Percentiles rank a stretch among this genome's conserved stretches.
Evolutionary conservation across 2,113 vertebrate species (phyloP).

Genomic region (Hemibagrus wyckioides): DNA sequence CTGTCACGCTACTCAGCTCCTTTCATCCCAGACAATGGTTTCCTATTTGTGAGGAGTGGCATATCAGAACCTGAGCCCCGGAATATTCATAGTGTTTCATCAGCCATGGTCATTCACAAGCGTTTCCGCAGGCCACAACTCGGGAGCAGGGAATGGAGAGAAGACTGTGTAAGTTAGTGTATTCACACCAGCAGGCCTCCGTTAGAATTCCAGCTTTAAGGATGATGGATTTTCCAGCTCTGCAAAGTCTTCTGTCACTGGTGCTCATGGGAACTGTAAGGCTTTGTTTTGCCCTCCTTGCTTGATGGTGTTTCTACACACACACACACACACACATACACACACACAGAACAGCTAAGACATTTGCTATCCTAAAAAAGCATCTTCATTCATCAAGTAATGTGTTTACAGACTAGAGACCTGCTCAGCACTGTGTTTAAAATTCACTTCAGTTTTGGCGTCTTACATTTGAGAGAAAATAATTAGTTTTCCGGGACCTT

Average conservation of each 20-base stretch:
- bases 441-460: neutral
- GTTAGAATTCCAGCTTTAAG: neutral
- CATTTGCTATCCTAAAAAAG: constrained; percentile 42
- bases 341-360: constrained; percentile 15
- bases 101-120: constrained; percentile 15
- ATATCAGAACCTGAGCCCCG: constrained; percentile 21
- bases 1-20: constrained; percentile 28
- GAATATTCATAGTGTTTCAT: constrained; percentile 22
- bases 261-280: constrained; percentile 29
- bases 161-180: neutral
- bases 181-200: neutral
- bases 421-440: neutral
- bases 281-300: constrained; percentile 34
- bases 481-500: no score
- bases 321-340: no score
- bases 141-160: neutral
- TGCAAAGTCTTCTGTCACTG: constrained; percentile 8
- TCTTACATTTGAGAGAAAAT: no score
- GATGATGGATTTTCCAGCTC: constrained; percentile 33
- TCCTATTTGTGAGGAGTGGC: constrained; percentile 35
- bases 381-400: no score
- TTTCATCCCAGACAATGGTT: constrained; percentile 18
- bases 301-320: constrained; percentile 40
- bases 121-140: constrained; percentile 23
- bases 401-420: no score